These are phyloP conservation scores for Micrasema minimum DNA, from an alignment of 1,140 invertebrate species.

Conservation along the genomic window DNA sequence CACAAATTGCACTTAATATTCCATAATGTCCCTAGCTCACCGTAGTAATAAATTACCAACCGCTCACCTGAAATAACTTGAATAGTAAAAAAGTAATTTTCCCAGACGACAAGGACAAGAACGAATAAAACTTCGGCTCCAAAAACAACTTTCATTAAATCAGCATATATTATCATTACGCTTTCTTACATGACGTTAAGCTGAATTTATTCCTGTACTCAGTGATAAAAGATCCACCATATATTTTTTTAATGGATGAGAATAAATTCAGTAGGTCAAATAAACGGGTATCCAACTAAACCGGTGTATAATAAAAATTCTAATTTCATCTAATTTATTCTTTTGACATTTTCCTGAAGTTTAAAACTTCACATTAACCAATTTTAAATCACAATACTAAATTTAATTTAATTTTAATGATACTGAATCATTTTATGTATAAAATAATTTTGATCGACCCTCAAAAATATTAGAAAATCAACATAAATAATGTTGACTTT, in stretches of 20 bases:
- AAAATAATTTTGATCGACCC: too few species aligned
- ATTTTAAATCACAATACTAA: too few species aligned
- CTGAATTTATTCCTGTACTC: not conserved
- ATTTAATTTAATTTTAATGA: too few species aligned
- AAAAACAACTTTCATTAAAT: constrained; percentile 32
- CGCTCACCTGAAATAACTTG: too few species aligned
- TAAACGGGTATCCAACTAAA: not conserved
- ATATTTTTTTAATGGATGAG: not conserved
- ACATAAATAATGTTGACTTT: too few species aligned
- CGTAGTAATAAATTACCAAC: not conserved
- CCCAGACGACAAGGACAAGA: constrained; percentile 8
- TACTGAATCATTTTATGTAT: too few species aligned
- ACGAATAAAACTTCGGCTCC: not conserved
- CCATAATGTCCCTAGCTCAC: not conserved
- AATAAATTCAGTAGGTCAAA: constrained; percentile 28
- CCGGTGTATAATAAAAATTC: constrained; percentile 1
- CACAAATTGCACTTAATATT: too few species aligned
- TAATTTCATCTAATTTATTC: too few species aligned
- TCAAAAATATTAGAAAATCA: too few species aligned
- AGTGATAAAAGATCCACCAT: not conserved
- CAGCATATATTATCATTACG: constrained; percentile 17
- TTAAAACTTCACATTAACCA: too few species aligned
- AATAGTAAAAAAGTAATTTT: not conserved
- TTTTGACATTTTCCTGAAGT: too few species aligned
- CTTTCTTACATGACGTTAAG: constrained; percentile 13